Conservation (phyloP, 2,797 vertebrate genomes). For the Mus spretus region DNA sequence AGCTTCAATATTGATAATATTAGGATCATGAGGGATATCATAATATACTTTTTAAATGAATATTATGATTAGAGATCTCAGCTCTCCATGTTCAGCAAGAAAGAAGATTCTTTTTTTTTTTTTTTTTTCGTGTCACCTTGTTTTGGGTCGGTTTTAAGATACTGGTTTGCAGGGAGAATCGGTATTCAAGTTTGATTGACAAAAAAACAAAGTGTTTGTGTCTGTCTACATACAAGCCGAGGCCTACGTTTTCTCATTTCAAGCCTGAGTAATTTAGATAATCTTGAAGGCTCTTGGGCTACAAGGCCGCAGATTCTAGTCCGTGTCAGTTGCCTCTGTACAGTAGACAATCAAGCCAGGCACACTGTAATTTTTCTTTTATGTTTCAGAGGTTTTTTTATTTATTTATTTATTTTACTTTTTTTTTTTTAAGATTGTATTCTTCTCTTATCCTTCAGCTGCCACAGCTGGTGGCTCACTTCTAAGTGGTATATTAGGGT, state of each 20-base stretch:
- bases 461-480: constrained; percentile 76
- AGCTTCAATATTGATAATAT: neutral
- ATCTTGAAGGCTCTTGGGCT: constrained; percentile 80
- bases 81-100: neutral
- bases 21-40: neutral
- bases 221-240: constrained; percentile 61
- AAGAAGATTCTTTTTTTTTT: constrained; percentile 15
- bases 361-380: constrained; percentile 84
- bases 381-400: constrained; percentile 73
- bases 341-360: constrained; percentile 75
- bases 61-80: neutral
- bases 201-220: constrained; percentile 82
- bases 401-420: neutral
- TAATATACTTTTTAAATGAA: neutral
- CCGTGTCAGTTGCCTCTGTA: constrained; percentile 79
- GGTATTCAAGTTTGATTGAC: constrained; percentile 63
- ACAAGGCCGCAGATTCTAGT: constrained; percentile 83
- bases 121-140: constrained; percentile 29
- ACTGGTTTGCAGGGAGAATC: neutral
- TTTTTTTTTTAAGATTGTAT: constrained; percentile 49
- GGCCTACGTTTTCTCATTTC: constrained; percentile 85
- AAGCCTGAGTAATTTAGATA: constrained; percentile 83
- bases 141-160: constrained; percentile 37
- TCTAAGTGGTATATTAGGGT: constrained; percentile 76
- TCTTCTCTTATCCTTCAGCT: constrained; percentile 71